Conservation (phyloP, 2,888 invertebrate genomes). For the Apamea monoglypha region DNA sequence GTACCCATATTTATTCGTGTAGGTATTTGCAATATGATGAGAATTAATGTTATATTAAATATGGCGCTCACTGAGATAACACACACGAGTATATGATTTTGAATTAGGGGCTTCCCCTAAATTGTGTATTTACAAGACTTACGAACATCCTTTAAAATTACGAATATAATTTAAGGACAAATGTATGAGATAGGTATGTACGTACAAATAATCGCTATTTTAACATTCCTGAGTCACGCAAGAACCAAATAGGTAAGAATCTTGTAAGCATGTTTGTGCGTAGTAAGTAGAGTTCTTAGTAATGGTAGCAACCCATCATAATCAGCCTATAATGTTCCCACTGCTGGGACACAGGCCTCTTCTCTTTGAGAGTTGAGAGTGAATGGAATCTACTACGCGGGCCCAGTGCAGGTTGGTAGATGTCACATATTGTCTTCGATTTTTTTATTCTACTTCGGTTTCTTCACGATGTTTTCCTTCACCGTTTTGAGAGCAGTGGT, state of each 20-base stretch:
- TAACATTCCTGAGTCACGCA: conserved; percentile 8
- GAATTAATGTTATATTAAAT: not conserved
- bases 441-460: too few species aligned
- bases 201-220: not conserved
- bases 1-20: not conserved
- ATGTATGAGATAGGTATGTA: not conserved
- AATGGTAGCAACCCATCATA: too few species aligned
- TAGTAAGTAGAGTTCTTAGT: not conserved
- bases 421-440: too few species aligned
- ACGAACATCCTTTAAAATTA: not conserved
- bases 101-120: conserved; percentile 7
- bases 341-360: too few species aligned
- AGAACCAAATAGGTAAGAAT: not conserved
- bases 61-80: not conserved
- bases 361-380: too few species aligned
- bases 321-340: too few species aligned
- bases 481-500: too few species aligned
- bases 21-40: not conserved
- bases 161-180: not conserved
- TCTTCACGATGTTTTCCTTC: too few species aligned
- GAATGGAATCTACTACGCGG: too few species aligned
- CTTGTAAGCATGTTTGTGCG: too few species aligned
- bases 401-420: too few species aligned
- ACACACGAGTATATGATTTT: not conserved
- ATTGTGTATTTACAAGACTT: not conserved